Evolutionary conservation across 2,113 vertebrate genomes (phyloP), one percentile per base, ranked within the genome.

Genomic region (Syrmaticus mikado): DNA sequence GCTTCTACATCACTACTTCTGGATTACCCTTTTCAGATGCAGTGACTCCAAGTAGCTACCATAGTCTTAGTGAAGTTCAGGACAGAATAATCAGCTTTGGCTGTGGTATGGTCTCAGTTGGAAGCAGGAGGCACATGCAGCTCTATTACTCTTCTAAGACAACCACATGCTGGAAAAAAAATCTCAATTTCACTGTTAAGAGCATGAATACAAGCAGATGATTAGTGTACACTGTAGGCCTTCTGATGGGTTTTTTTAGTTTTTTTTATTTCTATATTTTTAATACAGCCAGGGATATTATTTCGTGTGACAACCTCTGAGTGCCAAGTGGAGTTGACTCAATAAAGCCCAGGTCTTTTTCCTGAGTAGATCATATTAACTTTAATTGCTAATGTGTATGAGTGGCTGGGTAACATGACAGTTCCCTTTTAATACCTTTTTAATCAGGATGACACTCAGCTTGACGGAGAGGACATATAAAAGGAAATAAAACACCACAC

Each of bases 401-500:
- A 96, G 55, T 71, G 55, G 4, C 45, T 77, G 50, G 25, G 28
- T 85, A 94, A 95, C 75, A 73, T 8, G 41, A 67, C 34, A 88
- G 50, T 21, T 90, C 38, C 21, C 25, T 87, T 93, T 82, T 83
- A 93, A 87, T 22, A 84, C 46, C 40, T 60, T 62, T 68, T 77
- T 68, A 46, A 71, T 61, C 38, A 5, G 2, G 67, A 3, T 55
- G 24, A 60, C 24, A 66, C 21, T 38, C 78, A 93, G 30, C 19
- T 52, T 66, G 61, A 83, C 65, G 52, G 85, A 76, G 18, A 67
- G 45, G 28, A 83, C 25, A 46, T n/a, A 67, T 34, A 66, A 94
- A 94, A 85, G 14, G 65, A 90, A 77, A 91, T 81, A 77, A 91
- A 95, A 80, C 30, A 65, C 87, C 25, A 43, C 13, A 30, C 28